A percentile compares a stretch with the other conserved stretches of the same genome.
phyloP scores from a whole-genome alignment of 1,140 invertebrate species.

The Bombus picipes region DNA sequence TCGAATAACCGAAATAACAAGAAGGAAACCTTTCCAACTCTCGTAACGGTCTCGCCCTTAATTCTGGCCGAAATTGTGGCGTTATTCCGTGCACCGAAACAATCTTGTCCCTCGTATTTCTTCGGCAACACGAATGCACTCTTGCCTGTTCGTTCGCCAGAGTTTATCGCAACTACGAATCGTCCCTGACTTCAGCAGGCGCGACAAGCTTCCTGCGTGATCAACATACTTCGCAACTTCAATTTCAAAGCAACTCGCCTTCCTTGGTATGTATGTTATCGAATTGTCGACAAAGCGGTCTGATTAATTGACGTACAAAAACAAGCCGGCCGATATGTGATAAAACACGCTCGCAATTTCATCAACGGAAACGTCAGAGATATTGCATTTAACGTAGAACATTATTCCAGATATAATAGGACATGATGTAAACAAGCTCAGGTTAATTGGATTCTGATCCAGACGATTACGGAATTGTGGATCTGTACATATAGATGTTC shows the following conservation, averaged over 20 bases:
- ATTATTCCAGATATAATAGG: background rate
- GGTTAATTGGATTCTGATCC: too few species aligned
- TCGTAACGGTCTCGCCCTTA: slow-evolving; percentile 8
- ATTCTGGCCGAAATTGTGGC: slow-evolving; percentile 42
- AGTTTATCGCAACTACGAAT: slow-evolving; percentile 58
- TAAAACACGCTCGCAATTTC: background rate
- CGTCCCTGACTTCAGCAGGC: slow-evolving; percentile 66
- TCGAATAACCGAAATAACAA: background rate
- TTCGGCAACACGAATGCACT: background rate
- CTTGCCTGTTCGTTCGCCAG: slow-evolving; percentile 36
- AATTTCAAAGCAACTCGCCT: background rate
- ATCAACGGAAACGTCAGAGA: background rate
- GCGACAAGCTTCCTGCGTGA: slow-evolving; percentile 57
- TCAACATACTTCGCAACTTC: slow-evolving; percentile 32
- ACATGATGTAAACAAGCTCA: too few species aligned
- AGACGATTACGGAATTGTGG: too few species aligned
- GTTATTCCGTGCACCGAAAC: background rate
- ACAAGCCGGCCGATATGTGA: too few species aligned
- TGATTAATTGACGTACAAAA: background rate
- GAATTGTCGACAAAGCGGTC: background rate
- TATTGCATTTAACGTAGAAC: background rate
- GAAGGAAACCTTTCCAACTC: slow-evolving; percentile 17
- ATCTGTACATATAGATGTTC: too few species aligned
- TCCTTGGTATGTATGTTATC: slow-evolving; percentile 2
- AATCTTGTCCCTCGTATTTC: background rate